Evolutionary conservation across 2,113 vertebrate genomes (phyloP), one percentile per base, ranked within the genome.

Genomic region (Proterorhinus semilunaris): DNA sequence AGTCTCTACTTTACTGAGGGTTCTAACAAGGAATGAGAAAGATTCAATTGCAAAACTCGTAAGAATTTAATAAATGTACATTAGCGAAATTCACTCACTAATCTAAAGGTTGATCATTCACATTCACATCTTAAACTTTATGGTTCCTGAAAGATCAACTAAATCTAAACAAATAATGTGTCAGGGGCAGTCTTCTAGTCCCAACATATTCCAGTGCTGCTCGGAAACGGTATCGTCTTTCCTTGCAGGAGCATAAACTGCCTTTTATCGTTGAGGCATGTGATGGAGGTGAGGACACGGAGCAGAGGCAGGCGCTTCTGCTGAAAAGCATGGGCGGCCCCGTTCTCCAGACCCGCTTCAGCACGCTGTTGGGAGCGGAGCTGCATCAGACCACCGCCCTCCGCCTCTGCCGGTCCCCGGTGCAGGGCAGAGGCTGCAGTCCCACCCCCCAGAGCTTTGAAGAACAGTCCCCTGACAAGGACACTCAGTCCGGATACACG

Each of bases 321-420:
- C 89, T 95, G 62, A 93, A 94, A 50, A 90, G 84, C 43, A 83
- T 91, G 62, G 88, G 91, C 75, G 93, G 93, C 67, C 93, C 95
- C 0, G 86, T 86, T 0, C 92, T 76, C 50, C 91, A 89, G 0
- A 85, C 94, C 54, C 90, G 94, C 54, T 89, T 95, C 57, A 91
- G 93, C 79, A 91, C 91, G 76, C 90, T 95, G 85, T 81, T 96
- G 71, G 94, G 95, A 0, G 94, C 96, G 44, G 95, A 98, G 82
- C 85, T 96, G 42, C 90, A 90, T 6, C 94, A 93, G 83, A 91
- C 93, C 63, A 88, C 87, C 0, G 91, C 93, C 36, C 91, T 95
- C n/a, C 89, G 87, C 27, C 91, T 90, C 69, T 91, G 94, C 69
- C 92, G 52, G 4, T 93, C 95, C 12, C 94, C 96, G 0, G 90